phyloP scores from a whole-genome alignment of 2,113 vertebrate species.

The Onychorhynchus coronatus region DNA sequence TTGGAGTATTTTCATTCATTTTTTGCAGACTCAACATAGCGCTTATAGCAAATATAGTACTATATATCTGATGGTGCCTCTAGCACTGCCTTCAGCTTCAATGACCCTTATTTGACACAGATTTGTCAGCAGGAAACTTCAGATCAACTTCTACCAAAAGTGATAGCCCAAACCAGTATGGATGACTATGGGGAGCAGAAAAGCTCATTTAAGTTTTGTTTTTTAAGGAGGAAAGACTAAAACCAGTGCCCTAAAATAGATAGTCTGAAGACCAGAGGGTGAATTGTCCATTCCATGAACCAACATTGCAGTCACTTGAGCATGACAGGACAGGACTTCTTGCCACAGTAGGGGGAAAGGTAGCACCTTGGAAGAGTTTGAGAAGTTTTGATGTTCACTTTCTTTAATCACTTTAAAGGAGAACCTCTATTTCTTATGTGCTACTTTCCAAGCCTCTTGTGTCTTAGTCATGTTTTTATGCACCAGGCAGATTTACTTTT shows the following conservation, averaged over 20 bases:
- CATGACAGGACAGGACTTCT: not conserved
- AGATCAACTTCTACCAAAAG: not conserved
- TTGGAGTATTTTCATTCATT: not conserved
- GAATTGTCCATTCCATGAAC: not conserved
- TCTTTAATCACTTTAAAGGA: not conserved
- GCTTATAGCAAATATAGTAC: not conserved
- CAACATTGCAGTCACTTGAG: rapidly evolving
- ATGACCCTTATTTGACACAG: not conserved
- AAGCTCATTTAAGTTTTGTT: not conserved
- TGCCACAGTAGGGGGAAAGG: rapidly evolving
- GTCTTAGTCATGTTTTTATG: not conserved
- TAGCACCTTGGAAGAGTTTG: not conserved
- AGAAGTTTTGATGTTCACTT: not conserved
- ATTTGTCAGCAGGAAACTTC: not conserved
- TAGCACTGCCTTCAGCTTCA: not conserved
- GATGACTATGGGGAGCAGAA: not conserved
- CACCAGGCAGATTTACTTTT: not conserved
- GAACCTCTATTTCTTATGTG: not conserved
- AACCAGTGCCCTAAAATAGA: not conserved
- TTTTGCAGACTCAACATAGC: not conserved
- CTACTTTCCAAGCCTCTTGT: not conserved
- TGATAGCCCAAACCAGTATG: not conserved
- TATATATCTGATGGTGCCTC: not conserved
- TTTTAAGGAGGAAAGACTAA: not conserved
- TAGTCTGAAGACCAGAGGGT: not conserved